Evolutionary conservation across 2,888 invertebrate species (phyloP).

Genomic region (Mythimna loreyi): DNA sequence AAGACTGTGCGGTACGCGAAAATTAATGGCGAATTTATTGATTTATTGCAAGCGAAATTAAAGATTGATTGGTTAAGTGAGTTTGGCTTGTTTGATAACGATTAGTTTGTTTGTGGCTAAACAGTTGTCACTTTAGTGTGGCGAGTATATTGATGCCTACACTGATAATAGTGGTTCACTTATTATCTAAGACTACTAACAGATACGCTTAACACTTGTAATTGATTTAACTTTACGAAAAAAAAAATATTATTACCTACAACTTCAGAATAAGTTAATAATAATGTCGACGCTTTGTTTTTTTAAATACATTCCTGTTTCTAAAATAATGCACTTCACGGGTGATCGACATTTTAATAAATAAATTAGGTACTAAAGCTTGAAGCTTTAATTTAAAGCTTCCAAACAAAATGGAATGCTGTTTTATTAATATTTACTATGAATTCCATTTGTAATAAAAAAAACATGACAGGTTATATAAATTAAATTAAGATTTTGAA

Average conservation of each 20-base stretch:
- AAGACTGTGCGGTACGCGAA: conserved; percentile 82
- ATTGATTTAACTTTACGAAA: conserved; percentile 13
- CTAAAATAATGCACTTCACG: neutral
- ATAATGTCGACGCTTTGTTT: neutral
- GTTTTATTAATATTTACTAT: neutral
- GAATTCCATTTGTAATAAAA: neutral
- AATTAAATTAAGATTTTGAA: too few relatives aligned
- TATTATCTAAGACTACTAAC: conserved; percentile 21
- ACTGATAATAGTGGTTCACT: conserved; percentile 20
- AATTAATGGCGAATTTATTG: conserved; percentile 89
- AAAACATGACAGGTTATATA: too few relatives aligned
- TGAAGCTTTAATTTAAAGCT: neutral
- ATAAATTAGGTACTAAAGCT: neutral
- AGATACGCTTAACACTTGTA: conserved; percentile 19
- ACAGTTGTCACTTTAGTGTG: conserved; percentile 52
- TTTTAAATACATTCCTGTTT: neutral
- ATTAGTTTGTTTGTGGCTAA: conserved; percentile 58
- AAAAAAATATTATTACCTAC: too few relatives aligned
- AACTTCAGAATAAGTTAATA: too few relatives aligned
- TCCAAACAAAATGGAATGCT: neutral
- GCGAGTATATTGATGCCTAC: conserved; percentile 18
- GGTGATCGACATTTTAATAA: neutral
- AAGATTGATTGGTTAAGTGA: conserved; percentile 83
- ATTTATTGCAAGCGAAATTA: conserved; percentile 87
- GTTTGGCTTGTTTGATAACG: conserved; percentile 62